Base-by-base conservation (phyloP, 53 echinoderm and acorn worm species). In the Henricia sp. region DNA sequence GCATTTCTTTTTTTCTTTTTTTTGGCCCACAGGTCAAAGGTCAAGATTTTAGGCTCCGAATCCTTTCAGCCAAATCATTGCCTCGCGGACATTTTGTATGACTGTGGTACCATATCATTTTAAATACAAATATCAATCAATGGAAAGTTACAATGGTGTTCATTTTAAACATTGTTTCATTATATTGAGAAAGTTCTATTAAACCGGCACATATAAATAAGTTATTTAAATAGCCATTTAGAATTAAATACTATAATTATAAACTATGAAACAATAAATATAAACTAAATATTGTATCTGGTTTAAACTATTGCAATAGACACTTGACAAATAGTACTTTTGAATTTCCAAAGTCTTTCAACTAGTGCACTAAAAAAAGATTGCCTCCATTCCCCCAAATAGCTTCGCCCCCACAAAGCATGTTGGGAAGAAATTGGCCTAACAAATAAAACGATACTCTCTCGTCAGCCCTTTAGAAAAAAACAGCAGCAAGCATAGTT, bases 321-420 rank as follows among this genome's bases (percentile, higher is more conserved):
- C 58, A 74, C 74, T 4, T 71, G 32, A 21, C 23, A 53, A 40
- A 39, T 36, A 46, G 30, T 46, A 48, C 39, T 62, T 17, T 41
- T 34, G 6, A 58, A 60, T 32, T 50, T 46, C n/a, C 23, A 50
- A 63, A 80, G 80, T 63, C n/a, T n/a, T n/a, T n/a, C n/a, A n/a
- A n/a, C n/a, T n/a, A 64, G 44, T 80, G 62, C 28, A 11, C 70
- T 70, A 70, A 3, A 70, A 28, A 32, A 60, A 72, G 23, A 65
- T 65, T 80, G 80, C 80, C 63, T 46, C 64, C 12, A 32, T 26
- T 80, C 63, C 80, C 80, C 80, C 65, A 62, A 3, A 3, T 40
- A n/a, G 63, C 80, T 80, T 46, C 80, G 80, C 80, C 80, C 80
- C 80, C 80, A 80, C 80, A 80, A 80, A 80, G 80, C 80, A 80